These are phyloP conservation scores for Gallinago undulata DNA, from an alignment of 2,113 vertebrate genomes.

Conservation along the genomic window DNA sequence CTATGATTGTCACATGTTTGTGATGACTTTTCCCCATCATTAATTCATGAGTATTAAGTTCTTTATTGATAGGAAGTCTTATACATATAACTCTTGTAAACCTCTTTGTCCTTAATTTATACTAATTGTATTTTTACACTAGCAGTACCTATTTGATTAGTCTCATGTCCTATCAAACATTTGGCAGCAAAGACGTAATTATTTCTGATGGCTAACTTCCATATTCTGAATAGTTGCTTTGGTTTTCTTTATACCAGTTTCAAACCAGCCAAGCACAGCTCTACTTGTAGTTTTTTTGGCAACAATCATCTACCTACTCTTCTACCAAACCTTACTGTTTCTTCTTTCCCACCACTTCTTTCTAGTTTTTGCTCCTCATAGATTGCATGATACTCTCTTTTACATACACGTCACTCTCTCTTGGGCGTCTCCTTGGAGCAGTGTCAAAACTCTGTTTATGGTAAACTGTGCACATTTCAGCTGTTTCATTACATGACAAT, in stretches of 20 bases:
- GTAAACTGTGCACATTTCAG: neutral
- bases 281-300: neutral
- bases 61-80: neutral
- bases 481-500: neutral
- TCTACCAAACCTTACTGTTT: neutral
- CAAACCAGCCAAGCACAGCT: neutral
- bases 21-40: neutral
- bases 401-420: fast-evolving
- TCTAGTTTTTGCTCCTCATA: neutral
- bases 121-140: neutral
- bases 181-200: neutral
- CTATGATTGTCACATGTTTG: neutral
- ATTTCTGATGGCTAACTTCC: neutral
- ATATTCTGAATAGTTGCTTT: neutral
- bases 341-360: neutral
- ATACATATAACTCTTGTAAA: neutral
- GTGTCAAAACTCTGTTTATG: neutral
- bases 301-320: neutral
- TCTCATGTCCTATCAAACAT: neutral
- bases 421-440: neutral
- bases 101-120: neutral
- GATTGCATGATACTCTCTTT: neutral
- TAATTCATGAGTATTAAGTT: neutral
- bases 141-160: neutral
- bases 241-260: neutral